Percentiles rank a stretch among this genome's conserved stretches.
These are phyloP conservation scores for Contarinia nasturtii DNA, from an alignment of 1,140 invertebrate genomes.

Conservation along the genomic window DNA sequence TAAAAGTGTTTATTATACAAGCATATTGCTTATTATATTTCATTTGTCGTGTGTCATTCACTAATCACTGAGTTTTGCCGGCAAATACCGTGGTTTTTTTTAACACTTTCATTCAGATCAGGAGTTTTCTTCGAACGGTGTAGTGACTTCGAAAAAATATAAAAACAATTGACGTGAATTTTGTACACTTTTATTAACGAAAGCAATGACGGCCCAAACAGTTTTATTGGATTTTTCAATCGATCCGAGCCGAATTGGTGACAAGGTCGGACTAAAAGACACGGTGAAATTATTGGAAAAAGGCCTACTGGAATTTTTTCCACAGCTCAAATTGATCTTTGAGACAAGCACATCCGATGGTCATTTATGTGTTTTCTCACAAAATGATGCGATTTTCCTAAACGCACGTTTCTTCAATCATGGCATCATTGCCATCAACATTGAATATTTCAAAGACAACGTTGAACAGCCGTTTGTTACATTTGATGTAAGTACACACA, in stretches of 20 bases:
- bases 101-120: no score
- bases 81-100: no score
- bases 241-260: conserved; percentile 39
- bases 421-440: conserved; percentile 55
- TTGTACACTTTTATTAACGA: no score
- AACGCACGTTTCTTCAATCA: conserved; percentile 48
- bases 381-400: conserved; percentile 44
- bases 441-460: conserved; percentile 60
- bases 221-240: conserved; percentile 63
- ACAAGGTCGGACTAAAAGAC: conserved; percentile 39
- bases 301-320: conserved; percentile 44
- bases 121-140: no score
- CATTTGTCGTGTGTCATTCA: no score
- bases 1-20: no score
- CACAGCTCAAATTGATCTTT: conserved; percentile 38
- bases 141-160: no score
- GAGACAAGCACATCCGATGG: conserved; percentile 36
- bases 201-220: conserved; percentile 57
- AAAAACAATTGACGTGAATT: no score
- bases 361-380: conserved; percentile 42
- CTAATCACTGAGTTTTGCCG: no score
- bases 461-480: conserved; percentile 45
- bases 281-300: conserved; percentile 43
- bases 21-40: no score
- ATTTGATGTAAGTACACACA: conserved; percentile 58